Evolutionary conservation across 2,888 invertebrate genomes (phyloP).

Genomic region (Hylaea fasciaria): DNA sequence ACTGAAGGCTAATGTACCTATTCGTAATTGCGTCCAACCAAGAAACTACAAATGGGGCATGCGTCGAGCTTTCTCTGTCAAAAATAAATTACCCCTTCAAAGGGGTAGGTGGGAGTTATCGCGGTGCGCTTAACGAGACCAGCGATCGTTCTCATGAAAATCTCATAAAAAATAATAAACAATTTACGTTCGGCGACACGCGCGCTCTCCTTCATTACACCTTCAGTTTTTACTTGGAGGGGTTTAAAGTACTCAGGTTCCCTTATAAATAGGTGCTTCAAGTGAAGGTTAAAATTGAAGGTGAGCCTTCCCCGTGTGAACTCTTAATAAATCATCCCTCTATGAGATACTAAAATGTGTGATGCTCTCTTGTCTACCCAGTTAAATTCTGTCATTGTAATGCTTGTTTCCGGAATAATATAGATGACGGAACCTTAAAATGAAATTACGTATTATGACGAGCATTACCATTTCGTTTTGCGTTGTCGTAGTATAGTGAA

Average conservation of each 20-base stretch:
- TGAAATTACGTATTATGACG: too few species aligned
- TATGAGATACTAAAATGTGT: too few species aligned
- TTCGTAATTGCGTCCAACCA: neutral
- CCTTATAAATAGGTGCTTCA: conserved; percentile 3
- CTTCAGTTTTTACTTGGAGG: conserved; percentile 49
- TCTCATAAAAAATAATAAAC: conserved; percentile 83
- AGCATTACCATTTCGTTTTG: too few species aligned
- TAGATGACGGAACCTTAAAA: too few species aligned
- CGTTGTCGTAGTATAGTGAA: too few species aligned
- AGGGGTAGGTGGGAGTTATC: conserved; percentile 32
- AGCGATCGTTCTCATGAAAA: conserved; percentile 70
- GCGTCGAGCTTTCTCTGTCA: conserved; percentile 8
- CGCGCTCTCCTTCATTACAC: conserved; percentile 66
- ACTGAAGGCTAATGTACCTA: neutral
- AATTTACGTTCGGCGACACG: conserved; percentile 82
- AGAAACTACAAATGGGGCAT: conserved; percentile 5
- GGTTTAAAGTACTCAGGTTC: conserved; percentile 3
- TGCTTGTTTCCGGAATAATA: too few species aligned
- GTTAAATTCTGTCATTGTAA: too few species aligned
- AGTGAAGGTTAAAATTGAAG: neutral
- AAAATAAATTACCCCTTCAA: conserved; percentile 29
- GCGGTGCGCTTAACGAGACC: conserved; percentile 58
- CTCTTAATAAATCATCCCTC: too few species aligned
- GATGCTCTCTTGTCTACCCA: too few species aligned
- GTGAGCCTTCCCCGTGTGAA: neutral